These are phyloP conservation scores for Gastrophysa polygoni DNA, from an alignment of 2,888 invertebrate genomes.

Conservation along the genomic window DNA sequence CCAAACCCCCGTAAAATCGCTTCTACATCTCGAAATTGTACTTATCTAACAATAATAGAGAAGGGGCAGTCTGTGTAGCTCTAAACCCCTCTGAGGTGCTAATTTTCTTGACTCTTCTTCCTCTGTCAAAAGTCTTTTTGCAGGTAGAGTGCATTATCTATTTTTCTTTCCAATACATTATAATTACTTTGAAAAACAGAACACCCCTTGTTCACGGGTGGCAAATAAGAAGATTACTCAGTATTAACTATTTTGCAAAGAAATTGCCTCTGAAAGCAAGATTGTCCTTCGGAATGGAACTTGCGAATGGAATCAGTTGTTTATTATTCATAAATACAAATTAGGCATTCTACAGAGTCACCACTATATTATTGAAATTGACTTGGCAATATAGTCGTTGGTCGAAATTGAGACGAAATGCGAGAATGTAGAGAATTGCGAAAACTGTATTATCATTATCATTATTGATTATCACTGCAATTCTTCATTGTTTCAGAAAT, in stretches of 20 bases:
- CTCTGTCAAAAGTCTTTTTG: not conserved
- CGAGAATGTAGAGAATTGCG: no score
- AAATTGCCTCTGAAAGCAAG: no score
- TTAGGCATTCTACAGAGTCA: no score
- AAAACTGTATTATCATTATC: no score
- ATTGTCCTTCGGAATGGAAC: no score
- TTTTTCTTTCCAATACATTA: conserved; percentile 19
- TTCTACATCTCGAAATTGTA: not conserved
- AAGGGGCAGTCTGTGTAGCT: conserved; percentile 13
- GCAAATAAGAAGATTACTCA: conserved; percentile 24
- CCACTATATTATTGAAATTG: no score
- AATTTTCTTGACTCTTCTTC: conserved; percentile 16
- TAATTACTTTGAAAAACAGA: conserved; percentile 21
- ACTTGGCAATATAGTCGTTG: no score
- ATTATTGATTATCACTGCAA: no score
- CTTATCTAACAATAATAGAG: conserved; percentile 6
- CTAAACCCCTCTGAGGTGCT: conserved; percentile 7
- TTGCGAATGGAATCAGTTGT: no score
- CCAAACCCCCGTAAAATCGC: not conserved
- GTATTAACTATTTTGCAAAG: not conserved
- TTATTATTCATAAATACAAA: no score
- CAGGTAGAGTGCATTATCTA: conserved; percentile 14
- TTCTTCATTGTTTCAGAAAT: no score
- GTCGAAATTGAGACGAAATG: no score
- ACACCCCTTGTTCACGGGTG: conserved; percentile 20